These are phyloP conservation scores for Epinephelus moara DNA, from an alignment of 2,113 vertebrate species.

Conservation along the genomic window DNA sequence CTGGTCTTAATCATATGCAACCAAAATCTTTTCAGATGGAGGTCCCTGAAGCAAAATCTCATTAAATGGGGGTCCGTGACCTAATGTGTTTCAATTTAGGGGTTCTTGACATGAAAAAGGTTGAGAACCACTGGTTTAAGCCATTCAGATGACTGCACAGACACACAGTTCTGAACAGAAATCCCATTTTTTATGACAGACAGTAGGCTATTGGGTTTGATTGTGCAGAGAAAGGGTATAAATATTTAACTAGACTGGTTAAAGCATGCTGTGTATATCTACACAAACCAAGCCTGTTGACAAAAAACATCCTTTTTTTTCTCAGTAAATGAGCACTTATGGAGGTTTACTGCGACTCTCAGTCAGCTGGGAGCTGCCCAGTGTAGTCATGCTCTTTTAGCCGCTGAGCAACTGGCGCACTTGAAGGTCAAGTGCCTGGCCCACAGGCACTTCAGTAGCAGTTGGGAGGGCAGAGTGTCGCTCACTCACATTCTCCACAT, in stretches of 20 bases:
- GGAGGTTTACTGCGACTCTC: slow-evolving; percentile 13
- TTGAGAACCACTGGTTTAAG: not conserved
- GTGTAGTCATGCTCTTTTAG: slow-evolving; percentile 39
- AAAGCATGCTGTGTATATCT: not conserved
- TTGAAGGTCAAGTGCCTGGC: slow-evolving; percentile 61
- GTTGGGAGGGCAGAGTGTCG: slow-evolving; percentile 29
- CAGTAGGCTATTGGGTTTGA: not conserved
- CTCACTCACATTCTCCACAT: slow-evolving; percentile 12
- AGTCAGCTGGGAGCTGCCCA: slow-evolving; percentile 10
- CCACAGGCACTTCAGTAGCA: slow-evolving; percentile 61
- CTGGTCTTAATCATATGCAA: too few relatives aligned
- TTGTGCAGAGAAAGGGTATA: not conserved
- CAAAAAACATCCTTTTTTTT: not conserved
- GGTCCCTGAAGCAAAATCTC: too few relatives aligned
- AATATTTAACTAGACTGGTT: slow-evolving; percentile 2
- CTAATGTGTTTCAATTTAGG: too few relatives aligned
- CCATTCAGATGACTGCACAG: not conserved
- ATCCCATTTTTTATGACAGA: not conserved
- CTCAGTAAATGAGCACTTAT: slow-evolving; percentile 7
- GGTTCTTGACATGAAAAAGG: too few relatives aligned
- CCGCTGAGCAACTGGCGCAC: slow-evolving; percentile 34
- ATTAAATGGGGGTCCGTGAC: too few relatives aligned
- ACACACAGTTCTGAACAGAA: not conserved
- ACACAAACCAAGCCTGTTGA: not conserved
- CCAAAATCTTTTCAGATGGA: too few relatives aligned